Evolutionary conservation across 2,888 invertebrate species (phyloP).

Genomic region (Venustoraphidia nigricollis): DNA sequence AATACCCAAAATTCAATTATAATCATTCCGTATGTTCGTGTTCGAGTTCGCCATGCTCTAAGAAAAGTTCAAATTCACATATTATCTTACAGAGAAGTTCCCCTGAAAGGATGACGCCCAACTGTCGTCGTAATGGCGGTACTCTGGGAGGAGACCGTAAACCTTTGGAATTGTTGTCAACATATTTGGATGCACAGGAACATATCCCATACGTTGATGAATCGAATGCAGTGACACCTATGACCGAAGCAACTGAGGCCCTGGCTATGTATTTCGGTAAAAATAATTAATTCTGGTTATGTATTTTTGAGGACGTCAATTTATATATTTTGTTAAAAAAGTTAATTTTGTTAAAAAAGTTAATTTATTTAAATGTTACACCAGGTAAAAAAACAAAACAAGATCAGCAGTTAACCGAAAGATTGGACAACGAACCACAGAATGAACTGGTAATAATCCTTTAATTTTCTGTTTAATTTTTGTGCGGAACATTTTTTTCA

Average conservation of each 20-base stretch:
- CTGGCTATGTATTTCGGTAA: constrained; percentile 83
- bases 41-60: constrained; percentile 19
- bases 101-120: constrained; percentile 72
- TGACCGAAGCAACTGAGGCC: constrained; percentile 94
- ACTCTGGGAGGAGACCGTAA: constrained; percentile 79
- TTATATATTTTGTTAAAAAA: too few relatives aligned
- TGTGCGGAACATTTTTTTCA: neutral
- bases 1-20: too few relatives aligned
- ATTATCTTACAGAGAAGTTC: constrained; percentile 85
- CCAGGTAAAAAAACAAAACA: constrained; percentile 63
- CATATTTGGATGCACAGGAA: constrained; percentile 87
- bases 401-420: constrained; percentile 61
- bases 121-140: constrained; percentile 60
- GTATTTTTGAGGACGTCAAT: neutral
- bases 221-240: constrained; percentile 92
- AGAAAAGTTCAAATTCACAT: constrained; percentile 94
- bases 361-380: too few relatives aligned
- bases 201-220: constrained; percentile 95
- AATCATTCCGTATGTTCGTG: neutral
- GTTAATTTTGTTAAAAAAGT: too few relatives aligned
- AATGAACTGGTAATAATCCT: constrained; percentile 28
- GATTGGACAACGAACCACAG: constrained; percentile 53
- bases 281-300: constrained; percentile 38
- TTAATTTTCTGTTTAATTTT: neutral
- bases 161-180: constrained; percentile 79